Conservation (phyloP, 2,797 vertebrate genomes). For the Graptemys geographica region DNA sequence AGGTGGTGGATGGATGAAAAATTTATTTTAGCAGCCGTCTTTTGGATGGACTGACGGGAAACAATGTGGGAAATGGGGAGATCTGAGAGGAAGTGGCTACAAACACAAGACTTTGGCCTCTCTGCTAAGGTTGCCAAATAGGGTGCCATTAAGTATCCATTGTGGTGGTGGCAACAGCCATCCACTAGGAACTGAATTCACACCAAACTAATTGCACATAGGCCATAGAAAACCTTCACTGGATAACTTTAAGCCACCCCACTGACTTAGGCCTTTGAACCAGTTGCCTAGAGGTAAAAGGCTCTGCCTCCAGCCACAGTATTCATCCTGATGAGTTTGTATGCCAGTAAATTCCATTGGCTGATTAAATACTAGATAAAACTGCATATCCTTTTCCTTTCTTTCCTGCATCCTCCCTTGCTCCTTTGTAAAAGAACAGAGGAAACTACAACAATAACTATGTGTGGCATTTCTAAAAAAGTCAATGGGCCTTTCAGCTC, state of each 20-base stretch:
- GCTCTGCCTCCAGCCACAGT: rapidly evolving
- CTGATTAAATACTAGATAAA: background rate
- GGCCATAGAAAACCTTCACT: background rate
- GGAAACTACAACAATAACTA: conserved; percentile 3
- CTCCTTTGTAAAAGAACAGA: conserved; percentile 33
- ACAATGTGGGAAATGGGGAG: background rate
- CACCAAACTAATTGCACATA: rapidly evolving
- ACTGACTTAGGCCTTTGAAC: background rate
- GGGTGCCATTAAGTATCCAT: background rate
- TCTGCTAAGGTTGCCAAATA: background rate
- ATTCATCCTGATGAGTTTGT: rapidly evolving
- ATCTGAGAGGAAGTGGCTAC: rapidly evolving
- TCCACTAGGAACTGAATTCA: background rate
- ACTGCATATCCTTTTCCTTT: background rate
- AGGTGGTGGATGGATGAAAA: background rate
- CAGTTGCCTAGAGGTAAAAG: background rate
- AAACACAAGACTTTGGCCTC: background rate
- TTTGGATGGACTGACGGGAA: background rate
- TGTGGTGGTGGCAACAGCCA: background rate
- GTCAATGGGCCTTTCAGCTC: conserved; percentile 21
- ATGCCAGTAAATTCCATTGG: background rate
- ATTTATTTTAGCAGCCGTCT: background rate
- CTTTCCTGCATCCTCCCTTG: background rate
- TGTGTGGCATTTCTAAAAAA: conserved; percentile 16
- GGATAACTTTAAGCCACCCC: background rate